A percentile compares a stretch with the other conserved stretches of the same genome.
phyloP scores from a whole-genome alignment of 2,113 vertebrate species.

The Mystacornis crossleyi region DNA sequence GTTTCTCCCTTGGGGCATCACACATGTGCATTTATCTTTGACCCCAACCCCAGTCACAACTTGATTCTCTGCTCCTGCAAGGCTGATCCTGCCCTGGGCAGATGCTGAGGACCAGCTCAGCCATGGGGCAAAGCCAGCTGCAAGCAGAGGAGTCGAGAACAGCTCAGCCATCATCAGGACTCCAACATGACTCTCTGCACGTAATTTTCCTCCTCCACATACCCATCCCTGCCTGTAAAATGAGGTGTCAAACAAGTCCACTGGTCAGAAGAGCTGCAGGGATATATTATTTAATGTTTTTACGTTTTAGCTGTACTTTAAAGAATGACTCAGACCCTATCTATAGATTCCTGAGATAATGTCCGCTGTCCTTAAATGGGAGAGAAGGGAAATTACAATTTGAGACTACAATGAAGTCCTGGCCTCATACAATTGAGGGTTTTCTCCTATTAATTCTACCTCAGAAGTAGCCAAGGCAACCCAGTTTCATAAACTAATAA shows the following conservation, averaged over 20 bases:
- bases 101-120: not conserved
- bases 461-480: conserved; percentile 1
- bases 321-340: not conserved
- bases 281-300: not conserved
- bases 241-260: not conserved
- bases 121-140: not conserved
- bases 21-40: not conserved
- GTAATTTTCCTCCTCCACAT: not conserved
- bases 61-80: not conserved
- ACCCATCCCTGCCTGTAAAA: not conserved
- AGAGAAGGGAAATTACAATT: not conserved
- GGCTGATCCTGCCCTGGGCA: not conserved
- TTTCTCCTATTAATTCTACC: not conserved
- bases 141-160: not conserved
- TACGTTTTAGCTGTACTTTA: not conserved
- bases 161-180: not conserved
- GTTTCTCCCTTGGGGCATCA: not conserved
- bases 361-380: not conserved
- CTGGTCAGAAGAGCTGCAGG: not conserved
- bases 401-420: not conserved
- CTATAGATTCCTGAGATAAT: not conserved
- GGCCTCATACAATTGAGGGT: not conserved
- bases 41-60: not conserved
- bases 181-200: not conserved
- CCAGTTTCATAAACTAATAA: not conserved